These are phyloP conservation scores for Taxidea taxus DNA, from an alignment of 2,113 vertebrate genomes.

Conservation along the genomic window DNA sequence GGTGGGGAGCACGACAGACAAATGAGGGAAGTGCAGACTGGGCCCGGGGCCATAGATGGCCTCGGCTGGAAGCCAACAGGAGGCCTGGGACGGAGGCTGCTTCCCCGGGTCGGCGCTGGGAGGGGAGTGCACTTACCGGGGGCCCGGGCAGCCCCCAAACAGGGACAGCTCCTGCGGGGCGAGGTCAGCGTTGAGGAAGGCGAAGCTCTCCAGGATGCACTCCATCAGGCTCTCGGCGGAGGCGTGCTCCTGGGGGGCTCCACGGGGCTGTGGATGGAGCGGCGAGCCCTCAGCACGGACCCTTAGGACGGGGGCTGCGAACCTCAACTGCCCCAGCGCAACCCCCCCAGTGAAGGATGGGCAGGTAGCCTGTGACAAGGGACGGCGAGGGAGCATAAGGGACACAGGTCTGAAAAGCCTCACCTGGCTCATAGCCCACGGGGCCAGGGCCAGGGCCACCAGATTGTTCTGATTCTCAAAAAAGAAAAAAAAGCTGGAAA, in stretches of 20 bases:
- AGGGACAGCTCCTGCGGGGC: slow-evolving; percentile 87
- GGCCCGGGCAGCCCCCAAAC: slow-evolving; percentile 86
- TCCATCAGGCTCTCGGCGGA: slow-evolving; percentile 92
- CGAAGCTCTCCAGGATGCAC: slow-evolving; percentile 93
- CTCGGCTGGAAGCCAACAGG: fast-evolving
- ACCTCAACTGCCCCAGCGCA: neutral
- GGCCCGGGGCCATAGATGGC: neutral
- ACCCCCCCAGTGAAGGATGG: fast-evolving
- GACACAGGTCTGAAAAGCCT: neutral
- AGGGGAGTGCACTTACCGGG: slow-evolving; percentile 79
- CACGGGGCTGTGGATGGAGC: slow-evolving; percentile 77
- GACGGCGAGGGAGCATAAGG: fast-evolving
- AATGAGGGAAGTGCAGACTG: fast-evolving
- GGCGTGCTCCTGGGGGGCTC: slow-evolving; percentile 73
- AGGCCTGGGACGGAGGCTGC: fast-evolving
- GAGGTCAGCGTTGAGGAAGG: slow-evolving; percentile 91
- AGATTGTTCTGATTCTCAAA: fast-evolving
- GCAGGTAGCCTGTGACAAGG: neutral
- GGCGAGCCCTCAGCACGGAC: neutral
- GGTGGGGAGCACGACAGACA: too few species aligned
- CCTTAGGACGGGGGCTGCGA: neutral
- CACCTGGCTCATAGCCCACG: fast-evolving
- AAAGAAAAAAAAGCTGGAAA: neutral
- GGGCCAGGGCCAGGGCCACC: neutral
- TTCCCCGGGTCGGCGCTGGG: fast-evolving